Percentiles rank a stretch among this genome's conserved stretches.
phyloP scores from a whole-genome alignment of 23 tunicate genomes.

The Aplidium turbinatum region DNA sequence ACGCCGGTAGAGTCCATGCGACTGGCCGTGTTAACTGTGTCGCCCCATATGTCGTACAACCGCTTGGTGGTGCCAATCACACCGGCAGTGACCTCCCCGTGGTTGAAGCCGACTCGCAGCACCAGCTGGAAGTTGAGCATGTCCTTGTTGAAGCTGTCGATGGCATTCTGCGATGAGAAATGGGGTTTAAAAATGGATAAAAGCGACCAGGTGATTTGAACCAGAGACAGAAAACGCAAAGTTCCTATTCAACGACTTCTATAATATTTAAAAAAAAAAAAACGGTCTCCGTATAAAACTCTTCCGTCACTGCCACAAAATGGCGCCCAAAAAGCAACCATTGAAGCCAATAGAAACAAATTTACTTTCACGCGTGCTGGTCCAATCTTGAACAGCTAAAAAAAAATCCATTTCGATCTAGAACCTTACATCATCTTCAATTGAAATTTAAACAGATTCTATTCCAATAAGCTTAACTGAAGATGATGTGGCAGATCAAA shows the following conservation, averaged over 20 bases:
- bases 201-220: neutral
- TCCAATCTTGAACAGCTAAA: no score
- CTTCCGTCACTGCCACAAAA: neutral
- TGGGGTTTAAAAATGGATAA: neutral
- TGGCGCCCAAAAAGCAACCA: neutral
- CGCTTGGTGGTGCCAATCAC: constrained; percentile 87
- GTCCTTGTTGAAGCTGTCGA: constrained; percentile 80
- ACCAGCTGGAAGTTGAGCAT: constrained; percentile 86
- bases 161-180: constrained; percentile 37
- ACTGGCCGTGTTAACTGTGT: constrained; percentile 97
- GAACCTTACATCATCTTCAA: no score
- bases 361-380: no score
- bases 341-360: no score
- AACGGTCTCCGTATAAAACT: neutral
- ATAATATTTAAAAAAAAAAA: neutral
- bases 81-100: constrained; percentile 98
- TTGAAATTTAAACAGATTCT: no score
- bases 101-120: constrained; percentile 94
- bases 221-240: neutral
- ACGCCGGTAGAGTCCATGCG: constrained; percentile 95
- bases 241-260: no score
- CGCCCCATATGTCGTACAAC: constrained; percentile 96
- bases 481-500: no score
- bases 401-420: no score
- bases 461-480: no score